Percentiles rank a stretch among this genome's conserved stretches.
phyloP scores from a whole-genome alignment of 2,113 vertebrate species.

The Atractosteus spatula region DNA sequence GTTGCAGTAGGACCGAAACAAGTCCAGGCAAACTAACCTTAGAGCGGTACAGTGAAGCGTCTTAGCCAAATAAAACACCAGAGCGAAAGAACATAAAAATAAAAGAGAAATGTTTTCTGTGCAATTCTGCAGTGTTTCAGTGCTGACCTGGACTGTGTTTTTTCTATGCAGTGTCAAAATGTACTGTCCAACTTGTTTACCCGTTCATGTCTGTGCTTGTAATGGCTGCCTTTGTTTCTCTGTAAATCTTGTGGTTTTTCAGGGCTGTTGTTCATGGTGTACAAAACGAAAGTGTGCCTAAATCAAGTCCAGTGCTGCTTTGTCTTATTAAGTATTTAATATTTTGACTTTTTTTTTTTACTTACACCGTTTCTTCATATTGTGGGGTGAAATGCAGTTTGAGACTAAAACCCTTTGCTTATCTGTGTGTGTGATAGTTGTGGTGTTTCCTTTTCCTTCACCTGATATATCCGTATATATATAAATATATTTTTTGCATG shows the following conservation, averaged over 20 bases:
- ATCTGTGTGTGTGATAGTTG: conserved; percentile 54
- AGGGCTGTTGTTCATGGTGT: conserved; percentile 79
- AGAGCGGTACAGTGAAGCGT: conserved; percentile 52
- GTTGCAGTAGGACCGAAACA: conserved; percentile 81
- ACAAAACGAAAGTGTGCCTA: conserved; percentile 79
- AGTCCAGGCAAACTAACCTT: conserved; percentile 83
- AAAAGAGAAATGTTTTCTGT: conserved; percentile 50
- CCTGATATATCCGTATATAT: conserved; percentile 29
- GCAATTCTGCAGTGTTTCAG: conserved; percentile 62
- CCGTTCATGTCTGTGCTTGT: conserved; percentile 84
- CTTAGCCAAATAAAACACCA: conserved; percentile 62
- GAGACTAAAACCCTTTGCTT: conserved; percentile 45
- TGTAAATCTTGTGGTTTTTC: conserved; percentile 79
- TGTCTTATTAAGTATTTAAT: conserved; percentile 44
- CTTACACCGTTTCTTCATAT: conserved; percentile 58
- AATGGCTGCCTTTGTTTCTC: conserved; percentile 75
- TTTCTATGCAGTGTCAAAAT: conserved; percentile 88
- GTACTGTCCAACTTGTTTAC: conserved; percentile 67
- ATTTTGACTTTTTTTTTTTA: conserved; percentile 48
- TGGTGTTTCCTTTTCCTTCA: conserved; percentile 64
- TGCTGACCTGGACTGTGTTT: conserved; percentile 84
- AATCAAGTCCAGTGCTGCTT: conserved; percentile 74
- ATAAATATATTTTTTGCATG: conserved; percentile 63
- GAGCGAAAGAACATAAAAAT: conserved; percentile 39
- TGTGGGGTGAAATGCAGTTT: conserved; percentile 60